phyloP scores from a whole-genome alignment of 2,113 vertebrate genomes.

The Neodon shergylaensis region DNA sequence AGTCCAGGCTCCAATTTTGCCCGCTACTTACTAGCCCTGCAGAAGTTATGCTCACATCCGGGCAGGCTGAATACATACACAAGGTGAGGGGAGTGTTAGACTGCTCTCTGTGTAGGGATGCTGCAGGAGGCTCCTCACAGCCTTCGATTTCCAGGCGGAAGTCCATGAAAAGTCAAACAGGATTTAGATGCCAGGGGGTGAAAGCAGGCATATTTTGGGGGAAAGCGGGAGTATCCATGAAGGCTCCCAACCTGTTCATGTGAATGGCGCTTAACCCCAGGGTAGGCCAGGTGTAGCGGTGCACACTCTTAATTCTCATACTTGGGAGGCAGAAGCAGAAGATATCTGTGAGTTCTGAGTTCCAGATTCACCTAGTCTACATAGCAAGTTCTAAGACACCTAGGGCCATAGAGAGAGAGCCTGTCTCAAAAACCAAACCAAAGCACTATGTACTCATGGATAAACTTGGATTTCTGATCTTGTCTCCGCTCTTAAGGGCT shows the following conservation, averaged over 20 bases:
- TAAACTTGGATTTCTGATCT: not conserved
- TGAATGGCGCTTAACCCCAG: too few relatives aligned
- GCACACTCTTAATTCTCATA: not conserved
- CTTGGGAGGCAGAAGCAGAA: not conserved
- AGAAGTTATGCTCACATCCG: not conserved
- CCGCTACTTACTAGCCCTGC: not conserved
- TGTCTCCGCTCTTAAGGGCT: not conserved
- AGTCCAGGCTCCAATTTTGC: not conserved
- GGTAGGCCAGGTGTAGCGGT: not conserved
- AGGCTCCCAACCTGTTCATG: not conserved
- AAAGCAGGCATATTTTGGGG: not conserved
- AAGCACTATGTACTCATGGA: not conserved
- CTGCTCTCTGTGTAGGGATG: not conserved
- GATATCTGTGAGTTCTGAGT: not conserved
- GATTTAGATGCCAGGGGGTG: not conserved
- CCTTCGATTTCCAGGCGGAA: constrained; percentile 28
- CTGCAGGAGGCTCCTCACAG: not conserved
- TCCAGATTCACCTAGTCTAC: not conserved
- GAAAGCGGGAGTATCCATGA: not conserved
- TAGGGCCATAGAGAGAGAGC: not conserved
- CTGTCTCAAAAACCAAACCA: not conserved
- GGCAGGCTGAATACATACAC: not conserved
- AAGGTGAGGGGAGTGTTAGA: not conserved
- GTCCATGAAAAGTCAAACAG: constrained; percentile 9
- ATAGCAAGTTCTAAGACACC: not conserved